These are phyloP conservation scores for Platichthys stellatus DNA, from an alignment of 2,113 vertebrate genomes.

Conservation along the genomic window DNA sequence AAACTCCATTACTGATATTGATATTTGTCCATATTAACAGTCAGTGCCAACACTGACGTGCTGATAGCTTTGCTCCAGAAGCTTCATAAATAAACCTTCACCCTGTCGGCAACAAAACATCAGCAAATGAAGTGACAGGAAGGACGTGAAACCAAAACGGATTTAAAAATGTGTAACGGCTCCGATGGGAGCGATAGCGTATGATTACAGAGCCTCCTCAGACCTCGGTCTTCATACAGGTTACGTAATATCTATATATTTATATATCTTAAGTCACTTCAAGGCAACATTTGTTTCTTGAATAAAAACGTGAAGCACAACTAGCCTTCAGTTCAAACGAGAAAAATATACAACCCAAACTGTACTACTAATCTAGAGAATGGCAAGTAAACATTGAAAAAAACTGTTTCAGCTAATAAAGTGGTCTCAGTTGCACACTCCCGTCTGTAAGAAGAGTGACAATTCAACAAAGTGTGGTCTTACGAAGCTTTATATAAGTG, in stretches of 20 bases:
- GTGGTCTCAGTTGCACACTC: slow-evolving; percentile 61
- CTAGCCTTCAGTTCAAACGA: slow-evolving; percentile 62
- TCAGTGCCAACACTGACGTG: slow-evolving; percentile 47
- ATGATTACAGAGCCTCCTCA: slow-evolving; percentile 80
- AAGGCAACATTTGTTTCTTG: slow-evolving; percentile 80
- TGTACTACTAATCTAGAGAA: slow-evolving; percentile 64
- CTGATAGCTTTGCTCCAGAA: slow-evolving; percentile 45
- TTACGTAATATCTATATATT: slow-evolving; percentile 64
- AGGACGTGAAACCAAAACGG: slow-evolving; percentile 46
- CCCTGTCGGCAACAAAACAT: slow-evolving; percentile 48
- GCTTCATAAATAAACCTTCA: slow-evolving; percentile 45
- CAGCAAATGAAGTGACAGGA: slow-evolving; percentile 37
- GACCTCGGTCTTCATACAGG: slow-evolving; percentile 83
- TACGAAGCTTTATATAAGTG: slow-evolving; percentile 38
- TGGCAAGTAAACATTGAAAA: slow-evolving; percentile 73
- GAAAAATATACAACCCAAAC: slow-evolving; percentile 71
- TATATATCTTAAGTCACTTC: slow-evolving; percentile 73
- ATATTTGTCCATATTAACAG: slow-evolving; percentile 45
- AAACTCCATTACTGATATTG: slow-evolving; percentile 53
- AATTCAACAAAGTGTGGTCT: slow-evolving; percentile 58
- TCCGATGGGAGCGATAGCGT: slow-evolving; percentile 81
- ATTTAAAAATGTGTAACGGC: slow-evolving; percentile 68
- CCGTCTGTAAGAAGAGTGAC: slow-evolving; percentile 53
- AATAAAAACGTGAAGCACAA: slow-evolving; percentile 73
- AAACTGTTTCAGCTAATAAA: slow-evolving; percentile 60